Percentiles rank a stretch among this genome's conserved stretches.
Evolutionary conservation across 2,888 invertebrate species (phyloP).

Genomic region (Drosophila merina): DNA sequence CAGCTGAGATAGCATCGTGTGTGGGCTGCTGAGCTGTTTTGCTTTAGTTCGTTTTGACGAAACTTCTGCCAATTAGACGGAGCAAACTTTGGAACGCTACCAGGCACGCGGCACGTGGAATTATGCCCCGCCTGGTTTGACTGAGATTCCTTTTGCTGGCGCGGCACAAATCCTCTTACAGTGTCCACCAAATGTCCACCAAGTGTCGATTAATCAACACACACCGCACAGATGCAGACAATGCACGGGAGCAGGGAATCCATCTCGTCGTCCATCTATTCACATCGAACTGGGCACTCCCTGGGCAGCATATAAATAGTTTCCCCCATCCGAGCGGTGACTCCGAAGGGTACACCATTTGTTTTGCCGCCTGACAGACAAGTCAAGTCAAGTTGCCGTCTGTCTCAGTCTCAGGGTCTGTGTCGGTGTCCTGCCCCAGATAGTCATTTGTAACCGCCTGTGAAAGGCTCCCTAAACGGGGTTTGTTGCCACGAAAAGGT

Average conservation of each 20-base stretch:
- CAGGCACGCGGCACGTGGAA: slow-evolving; percentile 57
- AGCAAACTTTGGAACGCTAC: slow-evolving; percentile 49
- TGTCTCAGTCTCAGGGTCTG: neutral
- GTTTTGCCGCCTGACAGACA: slow-evolving; percentile 57
- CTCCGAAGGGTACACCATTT: slow-evolving; percentile 55
- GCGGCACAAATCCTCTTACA: slow-evolving; percentile 56
- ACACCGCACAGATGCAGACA: slow-evolving; percentile 50
- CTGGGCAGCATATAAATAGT: slow-evolving; percentile 65
- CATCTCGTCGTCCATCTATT: slow-evolving; percentile 11
- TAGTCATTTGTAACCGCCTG: slow-evolving; percentile 23
- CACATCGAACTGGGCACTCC: slow-evolving; percentile 26
- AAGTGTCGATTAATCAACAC: slow-evolving; percentile 66
- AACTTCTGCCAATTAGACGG: slow-evolving; percentile 64
- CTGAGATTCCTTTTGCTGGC: slow-evolving; percentile 62
- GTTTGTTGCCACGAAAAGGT: slow-evolving; percentile 44
- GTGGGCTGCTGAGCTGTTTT: neutral
- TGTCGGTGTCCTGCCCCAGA: slow-evolving; percentile 8
- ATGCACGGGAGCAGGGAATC: slow-evolving; percentile 28
- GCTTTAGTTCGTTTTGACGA: slow-evolving; percentile 16
- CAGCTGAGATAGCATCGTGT: slow-evolving; percentile 54
- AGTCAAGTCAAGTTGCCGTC: slow-evolving; percentile 55
- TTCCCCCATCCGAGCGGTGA: slow-evolving; percentile 41
- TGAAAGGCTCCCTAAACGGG: slow-evolving; percentile 15
- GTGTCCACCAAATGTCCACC: slow-evolving; percentile 22
- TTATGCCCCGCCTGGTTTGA: slow-evolving; percentile 49